These are phyloP conservation scores for Smutsia temminckii DNA, from an alignment of 2,797 vertebrate genomes.

Conservation along the genomic window DNA sequence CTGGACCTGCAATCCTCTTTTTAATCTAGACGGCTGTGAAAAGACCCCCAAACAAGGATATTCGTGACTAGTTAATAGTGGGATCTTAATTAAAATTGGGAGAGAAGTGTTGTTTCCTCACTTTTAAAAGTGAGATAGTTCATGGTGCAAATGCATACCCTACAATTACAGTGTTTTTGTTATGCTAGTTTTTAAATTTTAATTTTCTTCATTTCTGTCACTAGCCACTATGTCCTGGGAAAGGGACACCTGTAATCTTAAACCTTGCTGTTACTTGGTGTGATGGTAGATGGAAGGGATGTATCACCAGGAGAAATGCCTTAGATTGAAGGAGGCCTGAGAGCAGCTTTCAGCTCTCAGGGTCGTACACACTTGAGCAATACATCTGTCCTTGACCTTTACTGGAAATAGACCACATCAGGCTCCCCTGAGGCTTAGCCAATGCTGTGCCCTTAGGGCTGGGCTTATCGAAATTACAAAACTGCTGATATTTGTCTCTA, in stretches of 20 bases:
- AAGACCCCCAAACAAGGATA: not conserved
- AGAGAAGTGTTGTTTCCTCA: not conserved
- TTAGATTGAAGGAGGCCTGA: not conserved
- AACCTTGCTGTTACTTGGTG: not conserved
- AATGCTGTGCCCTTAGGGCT: not conserved
- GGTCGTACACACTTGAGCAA: not conserved
- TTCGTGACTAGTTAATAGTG: not conserved
- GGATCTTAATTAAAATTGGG: not conserved
- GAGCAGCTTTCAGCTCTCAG: no score
- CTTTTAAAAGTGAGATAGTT: not conserved
- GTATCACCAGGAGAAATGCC: not conserved
- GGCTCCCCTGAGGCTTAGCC: not conserved
- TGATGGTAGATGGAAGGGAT: not conserved
- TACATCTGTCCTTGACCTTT: not conserved
- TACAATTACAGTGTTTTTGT: not conserved
- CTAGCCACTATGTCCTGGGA: not conserved
- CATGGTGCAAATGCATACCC: not conserved
- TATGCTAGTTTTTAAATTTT: not conserved
- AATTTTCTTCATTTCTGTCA: not conserved
- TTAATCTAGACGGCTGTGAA: not conserved
- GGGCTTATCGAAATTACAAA: not conserved
- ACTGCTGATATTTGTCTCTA: not conserved
- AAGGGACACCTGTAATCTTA: not conserved
- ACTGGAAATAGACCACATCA: not conserved
- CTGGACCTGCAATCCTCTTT: not conserved